These are phyloP conservation scores for Echinops telfairi DNA, from an alignment of 2,113 vertebrate species.

Conservation along the genomic window DNA sequence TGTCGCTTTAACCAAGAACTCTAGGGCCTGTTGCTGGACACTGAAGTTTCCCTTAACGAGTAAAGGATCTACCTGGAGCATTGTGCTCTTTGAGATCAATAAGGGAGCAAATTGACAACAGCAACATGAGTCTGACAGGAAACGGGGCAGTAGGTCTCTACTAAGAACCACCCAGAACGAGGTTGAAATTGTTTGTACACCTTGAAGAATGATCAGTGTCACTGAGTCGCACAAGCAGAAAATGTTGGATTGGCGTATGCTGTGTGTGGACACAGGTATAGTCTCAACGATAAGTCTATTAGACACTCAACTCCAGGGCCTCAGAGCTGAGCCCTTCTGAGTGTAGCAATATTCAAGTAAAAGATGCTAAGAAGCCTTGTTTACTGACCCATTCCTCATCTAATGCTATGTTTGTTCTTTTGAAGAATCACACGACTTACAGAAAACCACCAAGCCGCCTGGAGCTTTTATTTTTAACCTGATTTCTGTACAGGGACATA, in stretches of 20 bases:
- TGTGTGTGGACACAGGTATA: no score
- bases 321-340: background rate
- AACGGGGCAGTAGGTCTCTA: no score
- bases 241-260: no score
- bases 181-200: background rate
- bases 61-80: background rate
- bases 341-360: background rate
- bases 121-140: background rate
- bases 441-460: slow-evolving; percentile 68
- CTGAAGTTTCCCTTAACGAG: background rate
- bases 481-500: slow-evolving; percentile 90
- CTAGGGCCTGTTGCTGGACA: background rate
- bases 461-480: slow-evolving; percentile 90
- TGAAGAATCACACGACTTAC: slow-evolving; percentile 49
- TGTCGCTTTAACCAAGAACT: slow-evolving; percentile 12
- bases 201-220: background rate
- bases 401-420: background rate
- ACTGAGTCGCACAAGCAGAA: background rate
- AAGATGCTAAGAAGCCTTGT: no score
- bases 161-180: background rate
- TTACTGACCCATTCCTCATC: slow-evolving; percentile 13
- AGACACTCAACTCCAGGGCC: no score
- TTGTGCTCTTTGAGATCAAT: background rate
- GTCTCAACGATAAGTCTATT: no score
- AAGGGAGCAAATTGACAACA: background rate